Conservation (phyloP, 35 echinoderm and acorn worm genomes). For the Apostichopus japonicus region DNA sequence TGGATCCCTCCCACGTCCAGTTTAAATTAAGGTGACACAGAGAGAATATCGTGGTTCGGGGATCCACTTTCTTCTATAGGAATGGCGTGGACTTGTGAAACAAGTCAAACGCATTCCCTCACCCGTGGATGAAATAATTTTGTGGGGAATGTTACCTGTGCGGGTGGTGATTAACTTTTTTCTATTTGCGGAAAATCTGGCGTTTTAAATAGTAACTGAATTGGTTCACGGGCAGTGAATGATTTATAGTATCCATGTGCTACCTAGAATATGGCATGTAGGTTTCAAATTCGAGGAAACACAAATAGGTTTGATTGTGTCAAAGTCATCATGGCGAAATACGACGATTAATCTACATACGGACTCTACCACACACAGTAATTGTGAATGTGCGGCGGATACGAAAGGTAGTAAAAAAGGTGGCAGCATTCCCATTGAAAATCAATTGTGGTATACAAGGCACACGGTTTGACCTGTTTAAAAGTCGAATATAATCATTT, state of each 20-base stretch:
- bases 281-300: neutral
- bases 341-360: too few species aligned
- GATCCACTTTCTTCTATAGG: neutral
- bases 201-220: conserved; percentile 17
- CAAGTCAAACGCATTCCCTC: neutral
- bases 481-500: neutral
- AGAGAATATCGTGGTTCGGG: neutral
- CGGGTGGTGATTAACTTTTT: conserved; percentile 32
- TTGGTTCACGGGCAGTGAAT: neutral
- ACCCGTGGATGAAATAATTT: conserved; percentile 14
- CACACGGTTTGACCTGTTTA: neutral
- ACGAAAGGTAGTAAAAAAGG: neutral
- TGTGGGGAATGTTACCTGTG: neutral
- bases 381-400: too few species aligned
- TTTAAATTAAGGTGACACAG: too few species aligned
- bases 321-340: too few species aligned
- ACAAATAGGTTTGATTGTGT: too few species aligned
- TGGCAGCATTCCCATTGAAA: neutral
- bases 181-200: conserved; percentile 17
- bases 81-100: too few species aligned
- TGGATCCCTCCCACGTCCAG: too few species aligned
- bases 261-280: neutral
- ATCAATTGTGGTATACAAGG: neutral
- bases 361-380: too few species aligned
- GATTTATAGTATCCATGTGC: neutral